phyloP scores from a whole-genome alignment of 2,113 vertebrate species.

The Ameiurus melas region DNA sequence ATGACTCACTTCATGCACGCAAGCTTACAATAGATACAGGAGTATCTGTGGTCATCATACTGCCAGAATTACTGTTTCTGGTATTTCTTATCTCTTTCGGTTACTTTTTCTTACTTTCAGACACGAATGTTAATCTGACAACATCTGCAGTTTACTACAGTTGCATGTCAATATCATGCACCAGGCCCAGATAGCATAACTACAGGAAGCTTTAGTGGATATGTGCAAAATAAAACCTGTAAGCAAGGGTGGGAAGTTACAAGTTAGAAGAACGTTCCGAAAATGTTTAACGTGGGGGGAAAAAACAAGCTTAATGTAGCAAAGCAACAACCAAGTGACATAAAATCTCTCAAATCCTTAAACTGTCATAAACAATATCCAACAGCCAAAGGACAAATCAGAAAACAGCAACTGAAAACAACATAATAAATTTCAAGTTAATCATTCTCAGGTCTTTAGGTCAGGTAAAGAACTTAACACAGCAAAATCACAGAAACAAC shows the following conservation, averaged over 20 bases:
- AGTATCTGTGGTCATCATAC: neutral
- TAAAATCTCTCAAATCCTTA: neutral
- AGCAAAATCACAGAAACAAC: neutral
- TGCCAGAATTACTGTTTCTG: neutral
- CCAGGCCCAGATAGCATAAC: neutral
- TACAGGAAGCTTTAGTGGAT: neutral
- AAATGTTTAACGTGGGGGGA: neutral
- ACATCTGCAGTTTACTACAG: too few species aligned
- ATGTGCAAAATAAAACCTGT: neutral
- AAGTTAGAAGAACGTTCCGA: neutral
- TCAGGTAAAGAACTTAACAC: neutral
- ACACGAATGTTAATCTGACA: neutral
- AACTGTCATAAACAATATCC: too few species aligned
- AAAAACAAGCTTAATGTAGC: neutral
- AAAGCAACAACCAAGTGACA: neutral
- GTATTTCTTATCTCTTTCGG: neutral
- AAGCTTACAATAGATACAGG: neutral
- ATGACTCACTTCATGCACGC: slow-evolving; percentile 1
- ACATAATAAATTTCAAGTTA: neutral
- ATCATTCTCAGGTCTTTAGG: neutral
- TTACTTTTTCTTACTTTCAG: neutral
- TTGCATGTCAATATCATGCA: too few species aligned
- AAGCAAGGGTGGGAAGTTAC: neutral
- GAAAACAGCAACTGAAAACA: too few species aligned
- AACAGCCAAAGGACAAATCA: too few species aligned